These are phyloP conservation scores for Sipha flava DNA, from an alignment of 1,140 invertebrate genomes.

Conservation along the genomic window DNA sequence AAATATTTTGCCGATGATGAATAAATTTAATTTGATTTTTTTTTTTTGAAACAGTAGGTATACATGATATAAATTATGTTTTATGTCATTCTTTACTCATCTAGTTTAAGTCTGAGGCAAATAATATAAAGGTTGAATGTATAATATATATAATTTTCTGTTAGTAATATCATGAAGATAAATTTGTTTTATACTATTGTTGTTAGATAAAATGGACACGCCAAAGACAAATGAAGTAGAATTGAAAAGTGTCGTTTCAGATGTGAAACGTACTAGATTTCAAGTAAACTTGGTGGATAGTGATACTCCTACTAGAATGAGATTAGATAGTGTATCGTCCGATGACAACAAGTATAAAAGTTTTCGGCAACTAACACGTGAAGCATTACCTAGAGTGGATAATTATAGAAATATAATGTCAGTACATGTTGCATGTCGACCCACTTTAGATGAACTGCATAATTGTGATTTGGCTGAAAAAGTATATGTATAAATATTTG, in stretches of 20 bases:
- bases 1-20: conserved; percentile 18
- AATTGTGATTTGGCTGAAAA: conserved; percentile 70
- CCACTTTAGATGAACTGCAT: conserved; percentile 87
- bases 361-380: conserved; percentile 78
- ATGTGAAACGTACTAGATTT: conserved; percentile 20
- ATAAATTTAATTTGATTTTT: not conserved
- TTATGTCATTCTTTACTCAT: conserved; percentile 20
- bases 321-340: conserved; percentile 9
- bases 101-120: conserved; percentile 31
- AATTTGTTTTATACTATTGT: too few species aligned
- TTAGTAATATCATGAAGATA: too few species aligned
- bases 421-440: conserved; percentile 78
- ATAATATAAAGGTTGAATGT: too few species aligned
- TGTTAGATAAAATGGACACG: not conserved
- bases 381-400: conserved; percentile 81
- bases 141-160: too few species aligned
- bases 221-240: conserved; percentile 1
- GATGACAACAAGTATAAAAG: conserved; percentile 58
- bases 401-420: conserved; percentile 88
- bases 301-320: conserved; percentile 10
- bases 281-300: conserved; percentile 20
- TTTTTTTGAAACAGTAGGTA: not conserved
- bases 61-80: not conserved
- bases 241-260: conserved; percentile 19
- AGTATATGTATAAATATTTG: conserved; percentile 46